Evolutionary conservation across 2,113 vertebrate genomes (phyloP), one percentile per base, ranked within the genome.

Genomic region (Oreochromis aureus): DNA sequence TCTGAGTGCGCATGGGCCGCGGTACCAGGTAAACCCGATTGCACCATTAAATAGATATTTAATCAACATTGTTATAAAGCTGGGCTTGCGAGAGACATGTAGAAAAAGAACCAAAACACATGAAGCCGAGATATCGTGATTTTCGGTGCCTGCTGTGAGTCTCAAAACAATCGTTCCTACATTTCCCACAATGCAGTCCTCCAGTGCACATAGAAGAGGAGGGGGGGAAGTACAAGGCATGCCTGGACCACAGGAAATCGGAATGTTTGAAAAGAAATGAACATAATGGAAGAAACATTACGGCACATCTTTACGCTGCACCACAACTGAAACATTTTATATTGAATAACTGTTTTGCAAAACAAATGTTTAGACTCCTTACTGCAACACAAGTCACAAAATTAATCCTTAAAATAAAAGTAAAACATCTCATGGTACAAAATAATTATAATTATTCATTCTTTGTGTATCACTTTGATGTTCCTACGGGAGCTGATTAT

Each of bases 181-280:
- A 78, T 87, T 87, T 87, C 86, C 86, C 84, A 89, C 8, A 90
- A 91, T 89, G 73, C 88, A 91, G 51, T 16, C 8, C 6, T 32
- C 27, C 16, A 51, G 71, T 32, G 24, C 44, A 51, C 4, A 34
- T 6, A 76, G 44, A 11, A 30, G 41, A 30, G 39, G 24, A 19
- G 71, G 16, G 2, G 19, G 69, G 22, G 3, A 0, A 11, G 16
- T 30, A 32, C 44, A 76, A 78, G 2, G 30, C 46, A 51, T 18
- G 15, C 9, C 0, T n/a, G 16, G 73, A 53, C 27, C 73, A 34
- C 73, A 78, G 46, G 73, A 78, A 78, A 78, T 78, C 10, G 10
- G 24, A 78, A 32, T 78, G 4, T 76, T 30, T 51, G 24, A 51
- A 19, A 19, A 53, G 73, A 53, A 53, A 78, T 53, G n/a, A 78